These are phyloP conservation scores for Balearica regulorum DNA, from an alignment of 2,797 vertebrate genomes.

Conservation along the genomic window DNA sequence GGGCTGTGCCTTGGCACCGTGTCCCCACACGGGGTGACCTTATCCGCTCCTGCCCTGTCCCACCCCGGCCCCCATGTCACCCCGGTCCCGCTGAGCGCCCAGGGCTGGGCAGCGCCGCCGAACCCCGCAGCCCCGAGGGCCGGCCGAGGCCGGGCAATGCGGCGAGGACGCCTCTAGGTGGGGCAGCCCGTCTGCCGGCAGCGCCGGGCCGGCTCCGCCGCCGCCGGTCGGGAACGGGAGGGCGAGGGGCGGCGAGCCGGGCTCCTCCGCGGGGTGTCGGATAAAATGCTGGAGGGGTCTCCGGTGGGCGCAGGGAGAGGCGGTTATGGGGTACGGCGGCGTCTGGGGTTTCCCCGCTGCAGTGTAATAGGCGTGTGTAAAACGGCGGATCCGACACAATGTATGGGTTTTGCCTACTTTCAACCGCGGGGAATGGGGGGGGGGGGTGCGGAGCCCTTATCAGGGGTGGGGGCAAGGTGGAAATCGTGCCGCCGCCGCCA, in stretches of 20 bases:
- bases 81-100: background rate
- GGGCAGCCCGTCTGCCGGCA: background rate
- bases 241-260: background rate
- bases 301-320: background rate
- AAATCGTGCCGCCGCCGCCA: background rate
- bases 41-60: too few species aligned
- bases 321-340: background rate
- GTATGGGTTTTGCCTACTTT: accelerated
- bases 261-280: background rate
- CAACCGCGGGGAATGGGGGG: background rate
- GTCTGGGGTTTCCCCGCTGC: background rate
- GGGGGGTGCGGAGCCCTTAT: background rate
- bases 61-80: background rate
- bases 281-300: too few species aligned
- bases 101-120: background rate
- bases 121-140: background rate
- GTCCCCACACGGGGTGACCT: accelerated
- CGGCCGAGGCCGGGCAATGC: background rate
- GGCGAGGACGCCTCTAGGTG: constrained; percentile 16
- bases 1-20: background rate
- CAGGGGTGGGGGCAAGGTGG: background rate
- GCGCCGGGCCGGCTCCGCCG: background rate
- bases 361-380: background rate
- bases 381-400: background rate
- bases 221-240: too few species aligned